Base-by-base conservation (phyloP, 2,888 invertebrate genomes). In the Pasiphila rectangulata region DNA sequence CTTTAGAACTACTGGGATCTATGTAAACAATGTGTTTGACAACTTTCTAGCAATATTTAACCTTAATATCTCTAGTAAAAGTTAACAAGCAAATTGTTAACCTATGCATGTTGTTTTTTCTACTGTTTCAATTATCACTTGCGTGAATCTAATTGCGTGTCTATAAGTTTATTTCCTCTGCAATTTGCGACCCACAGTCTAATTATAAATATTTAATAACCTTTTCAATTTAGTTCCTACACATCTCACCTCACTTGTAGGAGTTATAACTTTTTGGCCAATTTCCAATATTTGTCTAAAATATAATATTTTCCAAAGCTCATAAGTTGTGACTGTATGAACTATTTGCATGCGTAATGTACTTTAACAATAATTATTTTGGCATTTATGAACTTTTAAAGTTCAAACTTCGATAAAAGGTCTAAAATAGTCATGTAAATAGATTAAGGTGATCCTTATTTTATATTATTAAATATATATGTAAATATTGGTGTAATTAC, bases 141-240 rank as follows among this genome's bases (percentile, higher is more conserved):
- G 47, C 59, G 52, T 60, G 58, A 55, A 67, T 63, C 59, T 61
- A 40, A 16, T 61, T 12, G 61, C 61, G 67, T 65, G 61, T 57
- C 55, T 46, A 36, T 27, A 48, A 36, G 27, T 38, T 36, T 38
- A 45, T 16, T 41, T 19, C 45, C 24, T n/a, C 15, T 17, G 27
- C 35, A 40, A 51, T 53, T 53, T 43, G 10, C 23, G 19, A 34
- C 45, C 46, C 32, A 36, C 16, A 37, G 37, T 7, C 15, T 32
- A 36, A 9, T 17, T 24, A 36, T 38, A 23, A 12, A 23, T 32
- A n/a, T 5, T 41, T 17, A 17, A 24, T 34, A 19, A 17, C 20
- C 4, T 21, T 24, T 39, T 15, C 6, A 46, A 21, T 36, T 41
- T 34, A 16, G 27, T 17, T 16, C 16, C 38, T 34, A 37, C 13